These are phyloP conservation scores for Tenthredo notha DNA, from an alignment of 2,888 invertebrate genomes.

Conservation along the genomic window DNA sequence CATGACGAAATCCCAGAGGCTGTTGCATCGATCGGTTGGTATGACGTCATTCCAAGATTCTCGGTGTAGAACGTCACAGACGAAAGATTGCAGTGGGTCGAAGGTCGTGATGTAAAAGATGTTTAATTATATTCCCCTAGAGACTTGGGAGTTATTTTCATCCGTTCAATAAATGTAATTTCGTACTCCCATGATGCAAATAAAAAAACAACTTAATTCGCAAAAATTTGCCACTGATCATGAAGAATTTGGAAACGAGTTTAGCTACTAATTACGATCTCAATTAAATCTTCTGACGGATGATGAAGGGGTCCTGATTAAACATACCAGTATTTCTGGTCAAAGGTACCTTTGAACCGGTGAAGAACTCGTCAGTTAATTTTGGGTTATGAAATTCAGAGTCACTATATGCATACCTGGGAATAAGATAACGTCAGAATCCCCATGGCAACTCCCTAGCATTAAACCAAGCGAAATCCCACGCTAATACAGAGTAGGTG, in stretches of 20 bases:
- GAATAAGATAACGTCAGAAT: conserved; percentile 63
- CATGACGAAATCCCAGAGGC: conserved; percentile 43
- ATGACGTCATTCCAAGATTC: conserved; percentile 25
- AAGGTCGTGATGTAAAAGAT: background rate
- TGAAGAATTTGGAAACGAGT: background rate
- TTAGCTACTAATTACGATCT: background rate
- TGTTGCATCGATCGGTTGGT: conserved; percentile 17
- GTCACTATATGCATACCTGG: background rate
- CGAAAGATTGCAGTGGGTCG: background rate
- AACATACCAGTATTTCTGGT: background rate
- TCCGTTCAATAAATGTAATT: background rate
- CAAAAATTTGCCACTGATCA: too few relatives aligned
- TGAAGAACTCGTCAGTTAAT: background rate
- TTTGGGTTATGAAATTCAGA: background rate
- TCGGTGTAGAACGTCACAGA: background rate
- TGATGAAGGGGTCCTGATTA: background rate
- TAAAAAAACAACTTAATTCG: too few relatives aligned
- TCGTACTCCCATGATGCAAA: background rate
- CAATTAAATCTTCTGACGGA: background rate
- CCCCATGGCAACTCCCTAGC: conserved; percentile 64
- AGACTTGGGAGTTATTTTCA: background rate
- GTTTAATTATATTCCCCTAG: background rate
- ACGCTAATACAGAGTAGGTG: background rate
- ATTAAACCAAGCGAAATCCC: background rate
- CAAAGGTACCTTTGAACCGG: background rate